phyloP scores from a whole-genome alignment of 2,797 vertebrate genomes.

The Thaleichthys pacificus region DNA sequence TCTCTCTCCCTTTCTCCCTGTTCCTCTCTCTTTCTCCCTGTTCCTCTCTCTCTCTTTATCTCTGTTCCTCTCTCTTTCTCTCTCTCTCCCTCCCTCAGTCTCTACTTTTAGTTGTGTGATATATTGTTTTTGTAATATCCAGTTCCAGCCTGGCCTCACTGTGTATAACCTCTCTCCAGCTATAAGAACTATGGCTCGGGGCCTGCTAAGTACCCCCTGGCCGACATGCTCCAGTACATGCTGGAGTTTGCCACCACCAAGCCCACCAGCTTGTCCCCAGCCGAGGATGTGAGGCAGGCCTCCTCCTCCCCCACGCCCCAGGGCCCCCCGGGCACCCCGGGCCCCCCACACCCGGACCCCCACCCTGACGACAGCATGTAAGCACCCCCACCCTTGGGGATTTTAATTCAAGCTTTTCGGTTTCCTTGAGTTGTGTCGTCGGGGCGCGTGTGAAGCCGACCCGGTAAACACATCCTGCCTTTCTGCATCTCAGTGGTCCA shows the following conservation, averaged over 20 bases:
- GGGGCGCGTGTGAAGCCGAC: too few species aligned
- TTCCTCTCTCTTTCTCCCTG: too few species aligned
- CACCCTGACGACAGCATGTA: constrained; percentile 72
- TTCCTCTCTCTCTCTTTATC: neutral
- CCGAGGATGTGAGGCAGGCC: constrained; percentile 46
- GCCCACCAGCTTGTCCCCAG: constrained; percentile 54
- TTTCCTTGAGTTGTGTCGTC: too few species aligned
- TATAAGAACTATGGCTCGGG: constrained; percentile 93
- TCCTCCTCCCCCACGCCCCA: constrained; percentile 46
- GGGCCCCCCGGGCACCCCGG: constrained; percentile 25
- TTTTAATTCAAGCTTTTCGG: neutral
- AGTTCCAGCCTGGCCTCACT: too few species aligned
- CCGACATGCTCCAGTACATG: constrained; percentile 92
- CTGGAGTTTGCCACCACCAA: constrained; percentile 88
- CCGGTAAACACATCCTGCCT: neutral
- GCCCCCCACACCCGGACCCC: constrained; percentile 40
- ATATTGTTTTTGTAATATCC: neutral
- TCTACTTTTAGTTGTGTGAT: neutral
- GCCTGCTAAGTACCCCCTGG: constrained; percentile 84
- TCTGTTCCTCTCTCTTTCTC: neutral
- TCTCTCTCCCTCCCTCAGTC: neutral
- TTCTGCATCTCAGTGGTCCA: neutral
- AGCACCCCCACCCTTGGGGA: constrained; percentile 8
- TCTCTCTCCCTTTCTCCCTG: too few species aligned
- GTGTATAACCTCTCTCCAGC: constrained; percentile 63